Evolutionary conservation across 2,113 vertebrate species (phyloP).

Genomic region (Eleginops maclovinus): DNA sequence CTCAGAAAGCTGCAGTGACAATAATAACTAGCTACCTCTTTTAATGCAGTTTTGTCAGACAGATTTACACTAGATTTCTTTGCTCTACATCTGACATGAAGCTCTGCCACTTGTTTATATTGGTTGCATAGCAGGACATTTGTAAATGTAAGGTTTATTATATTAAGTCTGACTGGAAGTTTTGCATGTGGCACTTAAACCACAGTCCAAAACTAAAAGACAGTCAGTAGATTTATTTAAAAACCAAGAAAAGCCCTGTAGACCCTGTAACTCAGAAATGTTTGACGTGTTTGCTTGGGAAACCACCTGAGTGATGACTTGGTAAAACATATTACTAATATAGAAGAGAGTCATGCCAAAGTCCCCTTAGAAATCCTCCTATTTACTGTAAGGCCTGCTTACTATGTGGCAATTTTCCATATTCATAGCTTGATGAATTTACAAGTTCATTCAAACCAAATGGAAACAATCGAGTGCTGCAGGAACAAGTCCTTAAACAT

Average conservation of each 20-base stretch:
- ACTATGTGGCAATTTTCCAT: fast-evolving
- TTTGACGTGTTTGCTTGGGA: background rate
- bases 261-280: background rate
- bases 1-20: background rate
- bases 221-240: background rate
- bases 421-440: too few species aligned
- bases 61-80: background rate
- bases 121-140: background rate
- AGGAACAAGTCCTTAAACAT: too few species aligned
- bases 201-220: background rate
- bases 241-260: background rate
- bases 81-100: background rate
- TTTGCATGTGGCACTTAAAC: background rate
- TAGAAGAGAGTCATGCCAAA: background rate
- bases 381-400: background rate
- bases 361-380: background rate
- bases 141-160: background rate
- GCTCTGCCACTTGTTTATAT: background rate
- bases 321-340: too few species aligned
- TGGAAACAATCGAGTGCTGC: too few species aligned
- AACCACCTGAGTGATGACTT: too few species aligned
- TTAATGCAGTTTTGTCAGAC: background rate
- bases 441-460: too few species aligned
- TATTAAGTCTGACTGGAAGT: background rate
- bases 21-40: background rate